Conservation (phyloP, 2,113 vertebrate genomes). For the Aramus guarauna region DNA sequence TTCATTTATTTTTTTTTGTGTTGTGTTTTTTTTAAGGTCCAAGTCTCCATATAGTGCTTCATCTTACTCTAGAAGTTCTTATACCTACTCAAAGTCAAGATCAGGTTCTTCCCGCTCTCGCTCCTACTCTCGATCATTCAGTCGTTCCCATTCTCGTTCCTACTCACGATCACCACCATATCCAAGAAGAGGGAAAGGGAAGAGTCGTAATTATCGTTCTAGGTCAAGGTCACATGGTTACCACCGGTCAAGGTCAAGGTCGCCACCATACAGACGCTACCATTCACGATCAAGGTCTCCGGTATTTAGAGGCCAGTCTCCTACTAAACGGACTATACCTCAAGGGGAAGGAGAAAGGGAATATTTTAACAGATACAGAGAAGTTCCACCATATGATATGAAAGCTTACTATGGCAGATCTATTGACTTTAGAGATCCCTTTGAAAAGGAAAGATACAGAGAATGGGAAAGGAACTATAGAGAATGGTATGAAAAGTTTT, state of each 20-base stretch:
- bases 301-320: constrained; percentile 82
- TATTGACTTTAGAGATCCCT: constrained; percentile 83
- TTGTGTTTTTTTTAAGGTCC: constrained; percentile 80
- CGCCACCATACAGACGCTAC: constrained; percentile 82
- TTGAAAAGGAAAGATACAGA: constrained; percentile 84
- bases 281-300: constrained; percentile 87
- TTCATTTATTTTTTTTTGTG: constrained; percentile 22
- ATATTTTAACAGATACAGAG: constrained; percentile 81
- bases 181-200: constrained; percentile 78
- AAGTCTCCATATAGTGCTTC: constrained; percentile 91
- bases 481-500: constrained; percentile 94
- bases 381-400: constrained; percentile 83
- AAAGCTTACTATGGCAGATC: constrained; percentile 82
- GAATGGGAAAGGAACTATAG: constrained; percentile 91
- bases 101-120: constrained; percentile 85
- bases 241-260: constrained; percentile 87
- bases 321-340: constrained; percentile 82
- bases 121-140: constrained; percentile 87
- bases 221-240: constrained; percentile 84
- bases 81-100: constrained; percentile 90
- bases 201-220: constrained; percentile 83
- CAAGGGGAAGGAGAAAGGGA: constrained; percentile 77
- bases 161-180: constrained; percentile 85
- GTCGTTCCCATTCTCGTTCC: constrained; percentile 88
- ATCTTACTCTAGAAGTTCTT: constrained; percentile 83